These are phyloP conservation scores for Amiota mariae DNA, from an alignment of 2,888 invertebrate species.

Conservation along the genomic window DNA sequence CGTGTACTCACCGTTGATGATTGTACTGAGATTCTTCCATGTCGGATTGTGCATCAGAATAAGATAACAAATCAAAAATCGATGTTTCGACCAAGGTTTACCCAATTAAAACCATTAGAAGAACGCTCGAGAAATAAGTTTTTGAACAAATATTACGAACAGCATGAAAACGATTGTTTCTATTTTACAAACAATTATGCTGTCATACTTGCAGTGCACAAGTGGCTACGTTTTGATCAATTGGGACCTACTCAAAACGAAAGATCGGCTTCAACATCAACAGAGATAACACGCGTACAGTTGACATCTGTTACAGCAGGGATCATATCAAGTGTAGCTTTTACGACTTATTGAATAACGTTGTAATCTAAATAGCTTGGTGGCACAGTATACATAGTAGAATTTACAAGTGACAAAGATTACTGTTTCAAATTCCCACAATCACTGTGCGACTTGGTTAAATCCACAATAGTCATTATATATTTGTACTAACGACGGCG, in stretches of 20 bases:
- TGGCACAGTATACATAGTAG: slow-evolving; percentile 65
- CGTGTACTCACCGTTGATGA: slow-evolving; percentile 79
- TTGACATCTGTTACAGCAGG: no score
- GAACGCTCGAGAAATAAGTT: slow-evolving; percentile 49
- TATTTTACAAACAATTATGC: slow-evolving; percentile 71
- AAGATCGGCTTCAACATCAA: not conserved
- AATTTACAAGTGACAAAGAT: slow-evolving; percentile 49
- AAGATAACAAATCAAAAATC: not conserved
- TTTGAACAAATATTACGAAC: slow-evolving; percentile 70
- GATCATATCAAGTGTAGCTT: slow-evolving; percentile 52
- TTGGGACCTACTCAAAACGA: not conserved
- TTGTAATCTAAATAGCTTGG: slow-evolving; percentile 60
- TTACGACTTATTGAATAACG: slow-evolving; percentile 69
- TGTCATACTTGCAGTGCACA: slow-evolving; percentile 68
- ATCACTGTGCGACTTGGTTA: slow-evolving; percentile 52
- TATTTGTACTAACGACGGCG: slow-evolving; percentile 63
- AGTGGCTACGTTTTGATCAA: slow-evolving; percentile 62
- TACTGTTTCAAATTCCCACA: slow-evolving; percentile 54
- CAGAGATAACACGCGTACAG: slow-evolving; percentile 36
- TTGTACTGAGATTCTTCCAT: slow-evolving; percentile 70
- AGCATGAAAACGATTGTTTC: slow-evolving; percentile 69
- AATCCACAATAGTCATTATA: slow-evolving; percentile 57
- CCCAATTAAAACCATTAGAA: slow-evolving; percentile 61
- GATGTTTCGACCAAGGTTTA: slow-evolving; percentile 58
- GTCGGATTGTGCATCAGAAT: slow-evolving; percentile 57